Evolutionary conservation across 2,797 vertebrate genomes (phyloP).

Genomic region (Otolemur crassicaudatus): DNA sequence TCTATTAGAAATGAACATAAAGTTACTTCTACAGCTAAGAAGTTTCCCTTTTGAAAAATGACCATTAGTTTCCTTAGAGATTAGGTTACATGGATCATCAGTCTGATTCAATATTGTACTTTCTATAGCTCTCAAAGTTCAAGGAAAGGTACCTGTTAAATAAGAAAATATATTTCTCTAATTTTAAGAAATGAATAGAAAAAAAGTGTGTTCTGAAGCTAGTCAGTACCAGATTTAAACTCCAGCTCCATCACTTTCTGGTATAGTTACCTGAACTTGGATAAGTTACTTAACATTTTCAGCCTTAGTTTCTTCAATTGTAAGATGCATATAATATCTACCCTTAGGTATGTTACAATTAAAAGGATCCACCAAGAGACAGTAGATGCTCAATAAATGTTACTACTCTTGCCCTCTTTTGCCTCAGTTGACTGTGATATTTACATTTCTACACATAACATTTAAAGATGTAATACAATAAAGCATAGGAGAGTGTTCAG

Average conservation of each 20-base stretch:
- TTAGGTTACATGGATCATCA: constrained; percentile 24
- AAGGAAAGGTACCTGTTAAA: constrained; percentile 49
- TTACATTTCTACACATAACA: constrained; percentile 60
- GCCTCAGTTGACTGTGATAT: constrained; percentile 27
- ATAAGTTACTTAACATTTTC: constrained; percentile 50
- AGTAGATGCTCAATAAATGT: constrained; percentile 50
- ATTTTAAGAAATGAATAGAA: constrained; percentile 58
- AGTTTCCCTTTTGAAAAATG: constrained; percentile 70
- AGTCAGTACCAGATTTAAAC: constrained; percentile 41
- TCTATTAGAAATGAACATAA: constrained; percentile 42
- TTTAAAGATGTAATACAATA: constrained; percentile 52
- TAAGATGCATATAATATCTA: constrained; percentile 45
- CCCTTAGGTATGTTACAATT: constrained; percentile 41
- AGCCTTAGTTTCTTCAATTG: constrained; percentile 22
- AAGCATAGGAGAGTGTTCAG: constrained; percentile 32
- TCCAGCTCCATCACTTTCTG: constrained; percentile 22
- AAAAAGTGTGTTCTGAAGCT: constrained; percentile 46
- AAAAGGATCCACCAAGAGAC: constrained; percentile 39
- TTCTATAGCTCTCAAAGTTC: constrained; percentile 28
- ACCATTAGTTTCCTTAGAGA: constrained; percentile 37
- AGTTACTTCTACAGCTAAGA: constrained; percentile 48
- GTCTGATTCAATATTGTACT: constrained; percentile 33
- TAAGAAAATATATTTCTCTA: constrained; percentile 55
- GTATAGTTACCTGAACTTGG: constrained; percentile 22
- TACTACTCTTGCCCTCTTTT: constrained; percentile 35